Evolutionary conservation across 1,140 invertebrate species (phyloP), one percentile per base, ranked within the genome.

Genomic region (Eriosoma lanigerum): DNA sequence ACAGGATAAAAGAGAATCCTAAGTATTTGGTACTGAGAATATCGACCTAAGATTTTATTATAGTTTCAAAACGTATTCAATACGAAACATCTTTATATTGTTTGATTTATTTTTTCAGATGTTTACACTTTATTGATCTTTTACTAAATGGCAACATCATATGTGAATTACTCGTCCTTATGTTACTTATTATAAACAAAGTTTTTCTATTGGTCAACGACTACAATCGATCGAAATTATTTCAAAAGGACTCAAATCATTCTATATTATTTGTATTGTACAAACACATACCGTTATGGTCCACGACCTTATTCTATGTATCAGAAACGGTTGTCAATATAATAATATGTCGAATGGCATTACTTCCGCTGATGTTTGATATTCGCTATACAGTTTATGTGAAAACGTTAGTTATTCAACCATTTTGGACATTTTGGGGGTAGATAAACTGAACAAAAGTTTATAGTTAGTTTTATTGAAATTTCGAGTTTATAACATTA

Each of bases 101-200:
- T 50, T 19, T 17, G 10, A 50, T 70, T 50, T 70, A 44, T 70
- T 68, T 70, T 68, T 46, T 46, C n/a, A 24, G 21, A 68, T 68
- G 64, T 68, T 50, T 50, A 70, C 66, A 48, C 6, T 17, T 46
- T 68, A 48, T 68, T 68, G 64, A 12, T 50, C 46, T 50, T 70
- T 24, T 26, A 29, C 24, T 19, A 17, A 68, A 68, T 68, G 5
- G 6, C 21, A 48, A 26, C 13, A 68, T 6, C 0, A 13, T 32
- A n/a, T 62, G 17, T 24, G 15, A 48, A 68, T 46, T n/a, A 1
- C 21, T 15, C 13, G 21, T 46, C 15, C n/a, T 44, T 17, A 5
- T 68, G 13, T 68, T 68, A 44, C 50, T 44, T 68, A 26, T 68
- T 48, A 21, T 46, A 48, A 46, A 48, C 26, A 24, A 38, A 38